These are phyloP conservation scores for Emydocephalus ijimae DNA, from an alignment of 2,113 vertebrate genomes.

Conservation along the genomic window DNA sequence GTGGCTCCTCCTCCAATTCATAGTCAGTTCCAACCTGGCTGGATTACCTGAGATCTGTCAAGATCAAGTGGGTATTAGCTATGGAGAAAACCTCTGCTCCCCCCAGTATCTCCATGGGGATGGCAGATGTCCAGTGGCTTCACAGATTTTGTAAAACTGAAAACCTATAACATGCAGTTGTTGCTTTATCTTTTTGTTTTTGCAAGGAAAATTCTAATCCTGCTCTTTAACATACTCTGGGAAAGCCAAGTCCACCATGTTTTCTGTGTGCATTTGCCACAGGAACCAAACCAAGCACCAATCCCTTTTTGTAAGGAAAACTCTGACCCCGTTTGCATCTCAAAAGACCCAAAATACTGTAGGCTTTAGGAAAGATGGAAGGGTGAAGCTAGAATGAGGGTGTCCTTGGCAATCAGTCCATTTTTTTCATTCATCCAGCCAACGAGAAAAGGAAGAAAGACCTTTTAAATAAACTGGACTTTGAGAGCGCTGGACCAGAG, in stretches of 20 bases:
- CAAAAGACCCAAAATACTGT: not conserved
- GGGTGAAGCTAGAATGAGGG: not conserved
- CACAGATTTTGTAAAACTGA: not conserved
- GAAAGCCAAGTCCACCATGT: not conserved
- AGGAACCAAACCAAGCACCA: not conserved
- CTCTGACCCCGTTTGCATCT: not conserved
- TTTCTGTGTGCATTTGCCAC: no score
- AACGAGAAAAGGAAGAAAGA: not conserved
- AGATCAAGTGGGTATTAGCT: not conserved
- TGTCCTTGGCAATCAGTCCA: not conserved
- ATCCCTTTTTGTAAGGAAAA: not conserved
- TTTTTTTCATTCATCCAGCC: not conserved
- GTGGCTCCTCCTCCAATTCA: not conserved
- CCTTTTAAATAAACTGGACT: not conserved
- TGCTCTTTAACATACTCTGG: not conserved
- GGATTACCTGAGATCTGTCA: not conserved
- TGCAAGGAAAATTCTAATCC: not conserved
- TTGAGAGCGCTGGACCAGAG: not conserved
- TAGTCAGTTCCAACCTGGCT: not conserved
- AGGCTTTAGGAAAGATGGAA: not conserved
- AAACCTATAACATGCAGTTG: not conserved
- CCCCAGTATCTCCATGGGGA: not conserved
- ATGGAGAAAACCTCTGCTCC: not conserved
- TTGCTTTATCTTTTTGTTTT: not conserved
- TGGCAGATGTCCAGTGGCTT: not conserved